phyloP scores from a whole-genome alignment of 1,140 invertebrate species.

The Drosophila miranda region DNA sequence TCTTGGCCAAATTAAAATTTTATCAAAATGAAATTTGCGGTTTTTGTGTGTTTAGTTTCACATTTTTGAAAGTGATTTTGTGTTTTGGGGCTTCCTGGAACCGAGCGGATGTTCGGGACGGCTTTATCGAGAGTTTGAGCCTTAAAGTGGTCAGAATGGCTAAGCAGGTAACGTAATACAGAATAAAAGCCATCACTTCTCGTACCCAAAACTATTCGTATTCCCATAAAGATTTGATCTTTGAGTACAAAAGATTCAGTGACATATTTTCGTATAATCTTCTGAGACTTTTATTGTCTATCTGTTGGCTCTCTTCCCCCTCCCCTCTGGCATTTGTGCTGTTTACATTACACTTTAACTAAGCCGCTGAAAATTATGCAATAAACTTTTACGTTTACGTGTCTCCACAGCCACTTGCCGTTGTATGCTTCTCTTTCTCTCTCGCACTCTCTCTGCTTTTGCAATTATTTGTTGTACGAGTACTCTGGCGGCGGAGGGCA shows the following conservation, averaged over 20 bases:
- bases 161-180: too few species aligned
- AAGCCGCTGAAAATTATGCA: slow-evolving; percentile 75
- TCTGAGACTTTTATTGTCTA: slow-evolving; percentile 70
- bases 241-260: slow-evolving; percentile 43
- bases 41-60: slow-evolving; percentile 72
- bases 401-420: slow-evolving; percentile 49
- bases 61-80: slow-evolving; percentile 70
- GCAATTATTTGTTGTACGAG: slow-evolving; percentile 59
- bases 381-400: slow-evolving; percentile 78
- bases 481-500: too few species aligned
- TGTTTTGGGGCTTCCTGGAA: slow-evolving; percentile 3
- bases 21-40: slow-evolving; percentile 77
- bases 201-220: neutral
- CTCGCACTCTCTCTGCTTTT: slow-evolving; percentile 9
- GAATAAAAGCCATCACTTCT: neutral
- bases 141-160: slow-evolving; percentile 4
- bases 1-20: slow-evolving; percentile 76
- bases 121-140: neutral
- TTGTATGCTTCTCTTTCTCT: neutral
- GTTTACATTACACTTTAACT: slow-evolving; percentile 77
- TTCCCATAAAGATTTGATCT: neutral
- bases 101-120: slow-evolving; percentile 7
- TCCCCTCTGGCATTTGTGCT: slow-evolving; percentile 41
- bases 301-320: slow-evolving; percentile 8
- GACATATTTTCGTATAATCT: slow-evolving; percentile 74